phyloP scores from a whole-genome alignment of 2,888 invertebrate species.

The Polyommatus icarus region DNA sequence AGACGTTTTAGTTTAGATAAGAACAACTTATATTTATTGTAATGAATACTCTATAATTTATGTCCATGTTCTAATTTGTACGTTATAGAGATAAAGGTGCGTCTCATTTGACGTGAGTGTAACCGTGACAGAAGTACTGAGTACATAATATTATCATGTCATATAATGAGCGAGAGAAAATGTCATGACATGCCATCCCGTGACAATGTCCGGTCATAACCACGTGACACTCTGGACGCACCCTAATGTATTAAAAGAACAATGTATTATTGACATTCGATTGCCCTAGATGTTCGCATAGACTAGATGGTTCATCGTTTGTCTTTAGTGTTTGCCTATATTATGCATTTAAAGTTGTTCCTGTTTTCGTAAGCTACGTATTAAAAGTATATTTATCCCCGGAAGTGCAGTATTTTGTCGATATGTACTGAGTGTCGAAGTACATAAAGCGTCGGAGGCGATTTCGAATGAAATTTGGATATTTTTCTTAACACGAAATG shows the following conservation, averaged over 20 bases:
- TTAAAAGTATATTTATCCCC: conserved; percentile 21
- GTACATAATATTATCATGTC: too few relatives aligned
- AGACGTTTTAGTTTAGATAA: conserved; percentile 17
- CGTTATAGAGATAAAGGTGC: not conserved
- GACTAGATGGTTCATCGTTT: not conserved
- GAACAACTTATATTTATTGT: conserved; percentile 29
- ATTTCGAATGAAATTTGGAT: conserved; percentile 31
- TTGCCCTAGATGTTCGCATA: conserved; percentile 14
- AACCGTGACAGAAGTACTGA: not conserved
- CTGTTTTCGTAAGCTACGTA: conserved; percentile 27
- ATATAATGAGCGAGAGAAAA: too few relatives aligned
- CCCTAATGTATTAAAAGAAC: conserved; percentile 24
- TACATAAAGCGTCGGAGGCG: conserved; percentile 21
- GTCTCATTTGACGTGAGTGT: not conserved
- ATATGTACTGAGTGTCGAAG: conserved; percentile 25
- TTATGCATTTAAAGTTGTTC: conserved; percentile 30
- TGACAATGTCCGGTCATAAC: not conserved
- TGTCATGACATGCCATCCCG: not conserved
- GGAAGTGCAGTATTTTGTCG: conserved; percentile 24
- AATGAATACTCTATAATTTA: conserved; percentile 27
- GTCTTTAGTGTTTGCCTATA: conserved; percentile 28
- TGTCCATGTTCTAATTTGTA: conserved; percentile 8
- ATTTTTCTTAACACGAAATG: conserved; percentile 21
- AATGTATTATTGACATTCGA: conserved; percentile 12
- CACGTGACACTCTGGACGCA: not conserved